Evolutionary conservation across 2,797 vertebrate species (phyloP), one percentile per base, ranked within the genome.

Genomic region (Loris lydekkerianus): DNA sequence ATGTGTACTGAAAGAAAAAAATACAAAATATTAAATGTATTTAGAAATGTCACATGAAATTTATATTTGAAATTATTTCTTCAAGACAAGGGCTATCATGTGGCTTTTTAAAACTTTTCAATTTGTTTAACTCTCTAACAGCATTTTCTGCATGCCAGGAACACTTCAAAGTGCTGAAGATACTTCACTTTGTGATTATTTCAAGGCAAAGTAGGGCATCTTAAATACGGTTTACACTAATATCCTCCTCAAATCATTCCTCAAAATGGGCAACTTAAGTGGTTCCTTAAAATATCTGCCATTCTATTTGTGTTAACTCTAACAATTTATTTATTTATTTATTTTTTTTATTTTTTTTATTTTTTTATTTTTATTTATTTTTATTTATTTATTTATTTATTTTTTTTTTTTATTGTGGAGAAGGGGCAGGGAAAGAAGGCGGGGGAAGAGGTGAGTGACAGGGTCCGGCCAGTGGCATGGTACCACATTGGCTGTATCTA

Each of bases 241-340:
- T 73, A 81, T 18, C 29, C 17, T 6, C 17, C 31, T 94, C 11
- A 6, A 91, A 29, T 58, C 27, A 91, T 21, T 90, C 7, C 86
- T 70, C 60, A 15, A 90, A 81, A 56, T 53, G 5, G 37, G 18
- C 40, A 76, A 4, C 1, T 53, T 96, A 60, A 34, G 2, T 85
- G 18, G 81, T 4, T 75, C 58, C 3, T 81, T 60, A 94, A 96
- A 96, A 96, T 11, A 15, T 88, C 53, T 94, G 20, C 84, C 73
- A 94, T 83, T 25, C 20, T 95, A 3, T 43, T 97, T 40, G 27
- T 86, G 86, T 92, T 94, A 90, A 93, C 0, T n/a, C n/a, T n/a
- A n/a, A n/a, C n/a, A n/a, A n/a, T n/a, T n/a, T n/a, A n/a, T n/a
- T n/a, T n/a, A n/a, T n/a, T n/a, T n/a, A n/a, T n/a, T n/a, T n/a